Base-by-base conservation (phyloP, 2,113 vertebrate species). In the Ochotona curzoniae region DNA sequence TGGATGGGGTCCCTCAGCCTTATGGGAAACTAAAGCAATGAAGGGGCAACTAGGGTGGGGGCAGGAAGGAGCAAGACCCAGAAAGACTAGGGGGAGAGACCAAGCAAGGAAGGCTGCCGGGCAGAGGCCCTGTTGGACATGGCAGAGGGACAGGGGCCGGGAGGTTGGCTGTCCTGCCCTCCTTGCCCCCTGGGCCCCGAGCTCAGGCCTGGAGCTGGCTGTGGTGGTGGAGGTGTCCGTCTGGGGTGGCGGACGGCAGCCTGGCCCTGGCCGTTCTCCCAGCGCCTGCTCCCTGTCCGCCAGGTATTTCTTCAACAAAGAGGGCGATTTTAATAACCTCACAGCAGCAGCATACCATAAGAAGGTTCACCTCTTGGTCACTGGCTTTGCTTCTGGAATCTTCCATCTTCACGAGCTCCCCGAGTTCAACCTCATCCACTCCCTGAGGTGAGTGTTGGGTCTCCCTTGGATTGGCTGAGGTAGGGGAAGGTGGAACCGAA, bases 381-480 rank as follows among this genome's bases (percentile, higher is more conserved):
- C 99, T 0, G 99, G 99, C 1, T 99, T 99, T 81, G 98, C 99
- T 26, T 99, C 99, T 1, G 99, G 99, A 83, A 94, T 98, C 28
- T 99, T 99, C 96, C 99, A 99, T 93, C 98, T 99, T 30, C 99
- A 99, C 0, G 99, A 99, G 74, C 98, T 99, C 47, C 99, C 99
- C 0, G 99, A 99, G 35, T 99, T 99, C 93, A 99, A 98, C 97
- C 98, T 99, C 35, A 99, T 99, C 93, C 99, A 99, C 94, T 99
- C 99, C 5, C 98, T 99, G 93, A 99, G 99, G 99, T 99, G 79
- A 97, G 95, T 1, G 57, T 32, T 14, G 14, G 23, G 38, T 44
- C 49, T 30, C 9, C 0, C 54, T 44, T 21, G 47, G 54, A 6
- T 44, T 57, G 54, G 14, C 54, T 57, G 54, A 13, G 54, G 10